A percentile compares a stretch with the other conserved stretches of the same genome.
Evolutionary conservation across 1,140 invertebrate species (phyloP).

Genomic region (Oryctes rhinoceros): DNA sequence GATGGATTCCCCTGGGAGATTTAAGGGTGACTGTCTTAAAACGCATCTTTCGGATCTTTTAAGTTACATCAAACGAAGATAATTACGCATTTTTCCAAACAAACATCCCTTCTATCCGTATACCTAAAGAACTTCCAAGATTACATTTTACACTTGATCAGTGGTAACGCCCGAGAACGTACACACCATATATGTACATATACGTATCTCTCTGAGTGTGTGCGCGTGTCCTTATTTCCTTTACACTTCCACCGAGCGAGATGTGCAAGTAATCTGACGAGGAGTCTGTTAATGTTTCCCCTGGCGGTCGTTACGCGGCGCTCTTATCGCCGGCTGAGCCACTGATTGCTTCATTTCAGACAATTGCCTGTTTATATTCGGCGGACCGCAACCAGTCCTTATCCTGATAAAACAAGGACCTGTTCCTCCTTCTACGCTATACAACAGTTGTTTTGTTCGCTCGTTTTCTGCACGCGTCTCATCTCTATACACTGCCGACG

Average conservation of each 20-base stretch:
- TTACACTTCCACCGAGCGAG: conserved; percentile 50
- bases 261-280: conserved; percentile 63
- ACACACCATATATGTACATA: not conserved
- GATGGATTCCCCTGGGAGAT: too few species aligned
- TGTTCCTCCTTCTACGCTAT: conserved; percentile 47
- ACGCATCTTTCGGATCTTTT: too few species aligned
- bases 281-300: conserved; percentile 63
- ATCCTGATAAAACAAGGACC: conserved; percentile 55
- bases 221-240: conserved; percentile 44
- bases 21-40: too few species aligned
- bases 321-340: conserved; percentile 61
- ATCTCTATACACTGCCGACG: conserved; percentile 37
- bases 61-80: too few species aligned
- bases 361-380: conserved; percentile 63
- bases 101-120: too few species aligned
- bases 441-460: conserved; percentile 46
- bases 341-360: conserved; percentile 63
- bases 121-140: not conserved
- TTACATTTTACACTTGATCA: not conserved
- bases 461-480: conserved; percentile 47
- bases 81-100: too few species aligned
- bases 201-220: not conserved
- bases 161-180: not conserved
- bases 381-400: conserved; percentile 57
- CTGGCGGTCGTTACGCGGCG: conserved; percentile 60